Evolutionary conservation across 2,797 vertebrate genomes (phyloP), one percentile per base, ranked within the genome.

Genomic region (Percopsis omiscomaycus): DNA sequence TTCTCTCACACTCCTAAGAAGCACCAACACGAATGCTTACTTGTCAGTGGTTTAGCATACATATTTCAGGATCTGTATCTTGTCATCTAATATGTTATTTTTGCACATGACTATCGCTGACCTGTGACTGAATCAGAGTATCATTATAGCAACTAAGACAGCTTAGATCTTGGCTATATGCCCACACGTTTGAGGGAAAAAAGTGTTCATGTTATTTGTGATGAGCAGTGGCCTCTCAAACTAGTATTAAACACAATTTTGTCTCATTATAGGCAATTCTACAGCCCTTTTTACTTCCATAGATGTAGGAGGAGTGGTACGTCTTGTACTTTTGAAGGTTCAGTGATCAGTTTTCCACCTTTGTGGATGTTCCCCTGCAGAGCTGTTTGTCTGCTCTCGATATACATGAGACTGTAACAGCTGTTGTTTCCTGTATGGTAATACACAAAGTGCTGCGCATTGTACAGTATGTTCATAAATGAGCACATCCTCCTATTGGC

Each of bases 101-200:
- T 79, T 86, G 84, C 75, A 84, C 58, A 61, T 62, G 65, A 71
- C 56, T 75, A 69, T 71, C 13, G 54, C 64, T 80, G 81, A 85
- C 81, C 79, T 79, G n/a, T 81, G 79, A 78, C 81, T 74, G 59
- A 52, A 62, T 82, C 70, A 81, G 74, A 81, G 66, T 64, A 76
- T 61, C 59, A 62, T 48, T 49, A 65, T 27, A 8, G 16, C 10
- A 72, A 69, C 48, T 51, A 55, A 49, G 64, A 66, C 29, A 8
- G 37, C 54, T 55, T 15, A 55, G 53, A 55, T 44, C 29, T 15
- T 22, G 22, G 22, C 22, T 22, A 22, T 22, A 22, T 22, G 22
- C 22, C 22, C 22, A 22, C 22, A 22, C n/a, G n/a, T n/a, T n/a
- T n/a, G n/a, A n/a, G n/a, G n/a, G n/a, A n/a, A n/a, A n/a, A n/a